A percentile compares a stretch with the other conserved stretches of the same genome.
phyloP scores from a whole-genome alignment of 2,113 vertebrate species.

The Polyodon spathula region DNA sequence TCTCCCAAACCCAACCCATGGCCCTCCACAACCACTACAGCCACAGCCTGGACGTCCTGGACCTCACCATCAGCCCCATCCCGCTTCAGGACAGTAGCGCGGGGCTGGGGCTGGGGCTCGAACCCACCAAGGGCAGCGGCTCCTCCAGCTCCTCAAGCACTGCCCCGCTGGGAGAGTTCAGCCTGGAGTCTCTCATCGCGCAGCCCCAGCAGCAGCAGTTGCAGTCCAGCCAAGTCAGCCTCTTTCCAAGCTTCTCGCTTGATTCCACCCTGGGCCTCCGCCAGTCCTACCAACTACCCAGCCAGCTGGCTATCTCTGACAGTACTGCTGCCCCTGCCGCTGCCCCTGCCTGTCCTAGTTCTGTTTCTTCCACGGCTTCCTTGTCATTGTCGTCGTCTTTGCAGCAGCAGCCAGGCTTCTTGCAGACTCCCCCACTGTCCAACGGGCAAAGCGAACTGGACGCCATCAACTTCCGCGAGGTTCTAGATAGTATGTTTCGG shows the following conservation, averaged over 20 bases:
- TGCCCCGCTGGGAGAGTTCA: slow-evolving; percentile 35
- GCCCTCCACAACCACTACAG: slow-evolving; percentile 19
- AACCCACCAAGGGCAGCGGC: slow-evolving; percentile 24
- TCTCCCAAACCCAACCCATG: background rate
- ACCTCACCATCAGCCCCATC: slow-evolving; percentile 70
- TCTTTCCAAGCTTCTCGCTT: slow-evolving; percentile 37
- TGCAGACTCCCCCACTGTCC: no score
- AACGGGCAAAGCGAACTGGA: slow-evolving; percentile 43
- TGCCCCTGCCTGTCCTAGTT: no score
- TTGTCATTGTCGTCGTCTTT: no score
- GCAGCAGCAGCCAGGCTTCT: no score
- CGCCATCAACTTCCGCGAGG: slow-evolving; percentile 72
- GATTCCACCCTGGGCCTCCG: slow-evolving; percentile 17
- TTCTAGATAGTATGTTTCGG: slow-evolving; percentile 83
- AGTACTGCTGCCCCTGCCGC: slow-evolving; percentile 28
- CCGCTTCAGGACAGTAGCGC: slow-evolving; percentile 46
- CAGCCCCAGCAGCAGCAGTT: slow-evolving; percentile 26
- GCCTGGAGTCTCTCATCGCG: slow-evolving; percentile 42
- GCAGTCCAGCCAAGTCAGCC: slow-evolving; percentile 22
- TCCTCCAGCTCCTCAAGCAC: slow-evolving; percentile 19
- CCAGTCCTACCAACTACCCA: slow-evolving; percentile 28
- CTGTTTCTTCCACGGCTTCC: no score
- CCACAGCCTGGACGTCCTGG: slow-evolving; percentile 61
- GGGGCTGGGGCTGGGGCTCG: slow-evolving; percentile 16
- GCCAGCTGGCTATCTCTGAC: slow-evolving; percentile 34